A percentile compares a stretch with the other conserved stretches of the same genome.
phyloP scores from a whole-genome alignment of 1,140 invertebrate genomes.

The Asbolus verrucosus region DNA sequence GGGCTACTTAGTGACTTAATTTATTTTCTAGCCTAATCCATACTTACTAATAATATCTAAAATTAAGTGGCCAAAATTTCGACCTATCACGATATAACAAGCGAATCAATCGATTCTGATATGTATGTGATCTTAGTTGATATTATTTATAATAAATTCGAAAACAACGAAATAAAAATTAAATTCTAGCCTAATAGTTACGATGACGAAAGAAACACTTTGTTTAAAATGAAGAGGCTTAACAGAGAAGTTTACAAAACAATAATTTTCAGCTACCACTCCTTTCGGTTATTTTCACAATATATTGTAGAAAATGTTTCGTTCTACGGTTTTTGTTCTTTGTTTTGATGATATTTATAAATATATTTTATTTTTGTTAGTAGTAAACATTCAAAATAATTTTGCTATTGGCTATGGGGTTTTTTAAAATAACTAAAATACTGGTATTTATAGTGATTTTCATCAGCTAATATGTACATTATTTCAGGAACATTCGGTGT shows the following conservation, averaged over 20 bases:
- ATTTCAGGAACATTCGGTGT: constrained; percentile 59
- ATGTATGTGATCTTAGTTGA: constrained; percentile 66
- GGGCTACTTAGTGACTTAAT: constrained; percentile 55
- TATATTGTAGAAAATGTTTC: constrained; percentile 8
- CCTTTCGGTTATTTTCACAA: too few relatives aligned
- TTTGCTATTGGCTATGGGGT: background rate
- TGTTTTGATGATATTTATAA: background rate
- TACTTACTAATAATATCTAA: constrained; percentile 8
- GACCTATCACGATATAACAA: constrained; percentile 59
- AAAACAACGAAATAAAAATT: constrained; percentile 6
- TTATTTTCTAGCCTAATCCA: constrained; percentile 27
- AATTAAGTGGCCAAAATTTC: constrained; percentile 48
- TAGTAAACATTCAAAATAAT: too few relatives aligned
- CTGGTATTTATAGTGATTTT: constrained; percentile 19
- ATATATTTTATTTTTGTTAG: background rate
- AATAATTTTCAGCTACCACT: too few relatives aligned
- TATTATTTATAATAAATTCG: constrained; percentile 51
- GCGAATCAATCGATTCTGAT: constrained; percentile 64
- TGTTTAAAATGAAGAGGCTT: too few relatives aligned
- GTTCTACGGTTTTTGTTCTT: background rate
- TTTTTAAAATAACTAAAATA: constrained; percentile 9
- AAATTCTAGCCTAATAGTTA: constrained; percentile 9
- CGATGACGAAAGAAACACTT: too few relatives aligned
- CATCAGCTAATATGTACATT: constrained; percentile 55
- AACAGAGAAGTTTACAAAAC: too few relatives aligned